These are phyloP conservation scores for Alectura lathami DNA, from an alignment of 2,113 vertebrate genomes.

Conservation along the genomic window DNA sequence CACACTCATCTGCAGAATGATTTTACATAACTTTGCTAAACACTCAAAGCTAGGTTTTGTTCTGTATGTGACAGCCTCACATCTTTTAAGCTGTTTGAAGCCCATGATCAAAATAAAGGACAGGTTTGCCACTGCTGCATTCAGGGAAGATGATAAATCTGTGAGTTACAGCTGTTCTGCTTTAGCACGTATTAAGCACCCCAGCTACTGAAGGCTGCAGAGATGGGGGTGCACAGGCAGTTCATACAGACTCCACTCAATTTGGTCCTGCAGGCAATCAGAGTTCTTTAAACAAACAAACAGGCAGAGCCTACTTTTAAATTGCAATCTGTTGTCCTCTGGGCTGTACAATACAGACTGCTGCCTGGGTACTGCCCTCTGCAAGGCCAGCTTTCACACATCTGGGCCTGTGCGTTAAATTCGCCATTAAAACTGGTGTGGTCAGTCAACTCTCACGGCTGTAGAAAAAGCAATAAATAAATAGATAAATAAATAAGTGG, in stretches of 20 bases:
- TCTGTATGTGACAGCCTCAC: rapidly evolving
- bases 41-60: neutral
- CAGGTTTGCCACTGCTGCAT: neutral
- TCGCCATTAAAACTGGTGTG: neutral
- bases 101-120: neutral
- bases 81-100: neutral
- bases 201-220: neutral
- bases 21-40: neutral
- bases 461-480: neutral
- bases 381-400: neutral
- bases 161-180: neutral
- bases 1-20: neutral
- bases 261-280: too few species aligned
- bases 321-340: neutral
- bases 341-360: neutral
- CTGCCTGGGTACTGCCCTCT: neutral
- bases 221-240: neutral
- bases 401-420: rapidly evolving
- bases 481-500: rapidly evolving
- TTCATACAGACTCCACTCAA: too few species aligned
- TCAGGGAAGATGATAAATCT: neutral
- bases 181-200: neutral
- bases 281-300: too few species aligned
- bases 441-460: neutral
- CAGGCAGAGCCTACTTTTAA: neutral